Percentiles rank a stretch among this genome's conserved stretches.
Conservation (phyloP, 2,113 vertebrate species). For the Muntiacus muntjak region DNA sequence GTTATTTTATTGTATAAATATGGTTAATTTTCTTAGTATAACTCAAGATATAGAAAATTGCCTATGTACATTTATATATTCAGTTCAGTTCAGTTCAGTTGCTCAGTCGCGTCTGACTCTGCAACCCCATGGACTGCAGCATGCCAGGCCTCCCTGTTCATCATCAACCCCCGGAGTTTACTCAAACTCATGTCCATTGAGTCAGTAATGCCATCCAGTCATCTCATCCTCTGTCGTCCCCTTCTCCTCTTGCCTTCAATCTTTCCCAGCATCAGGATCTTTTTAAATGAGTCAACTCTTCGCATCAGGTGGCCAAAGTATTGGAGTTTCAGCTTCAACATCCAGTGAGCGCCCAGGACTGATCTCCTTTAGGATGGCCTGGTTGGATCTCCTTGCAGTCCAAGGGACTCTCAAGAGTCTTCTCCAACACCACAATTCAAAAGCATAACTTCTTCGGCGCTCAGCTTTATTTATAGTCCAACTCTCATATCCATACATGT, state of each 20-base stretch:
- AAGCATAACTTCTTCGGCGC: rapidly evolving
- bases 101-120: rapidly evolving
- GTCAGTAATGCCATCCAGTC: background rate
- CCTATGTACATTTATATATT: background rate
- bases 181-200: background rate
- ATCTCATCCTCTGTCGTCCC: background rate
- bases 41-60: background rate
- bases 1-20: background rate
- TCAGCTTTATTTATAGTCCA: background rate
- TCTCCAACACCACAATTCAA: background rate
- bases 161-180: background rate
- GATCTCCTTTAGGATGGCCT: background rate
- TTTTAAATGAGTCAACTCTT: background rate
- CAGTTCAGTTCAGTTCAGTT: background rate
- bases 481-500: background rate
- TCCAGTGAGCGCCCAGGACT: background rate
- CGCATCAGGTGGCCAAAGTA: background rate
- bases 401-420: background rate
- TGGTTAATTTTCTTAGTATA: background rate
- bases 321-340: background rate
- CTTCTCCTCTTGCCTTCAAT: background rate
- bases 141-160: background rate
- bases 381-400: background rate
- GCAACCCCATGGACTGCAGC: background rate
- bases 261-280: background rate